Conservation (phyloP, 2,113 vertebrate species). For the Dermatemys mawii region DNA sequence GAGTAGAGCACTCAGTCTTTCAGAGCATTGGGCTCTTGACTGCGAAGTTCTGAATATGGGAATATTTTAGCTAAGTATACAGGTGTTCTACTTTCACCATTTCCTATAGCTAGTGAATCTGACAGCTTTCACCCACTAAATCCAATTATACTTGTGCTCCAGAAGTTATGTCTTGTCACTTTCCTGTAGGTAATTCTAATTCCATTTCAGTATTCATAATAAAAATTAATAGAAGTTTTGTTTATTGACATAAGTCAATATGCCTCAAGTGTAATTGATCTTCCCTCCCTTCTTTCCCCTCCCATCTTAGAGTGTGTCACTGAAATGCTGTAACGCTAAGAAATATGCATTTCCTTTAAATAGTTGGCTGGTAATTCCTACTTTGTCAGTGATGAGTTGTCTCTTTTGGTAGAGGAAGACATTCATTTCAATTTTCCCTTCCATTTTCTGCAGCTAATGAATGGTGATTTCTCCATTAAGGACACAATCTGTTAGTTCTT, state of each 20-base stretch:
- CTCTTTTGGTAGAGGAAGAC: background rate
- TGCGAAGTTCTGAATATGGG: background rate
- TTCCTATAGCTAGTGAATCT: background rate
- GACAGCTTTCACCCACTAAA: background rate
- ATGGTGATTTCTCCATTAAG: background rate
- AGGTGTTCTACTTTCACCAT: background rate
- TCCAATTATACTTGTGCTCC: background rate
- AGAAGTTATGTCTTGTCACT: background rate
- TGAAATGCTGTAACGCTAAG: background rate
- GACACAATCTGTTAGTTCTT: background rate
- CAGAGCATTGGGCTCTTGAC: background rate
- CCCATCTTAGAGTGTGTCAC: background rate
- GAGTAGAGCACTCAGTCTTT: background rate
- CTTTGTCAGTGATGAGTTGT: background rate
- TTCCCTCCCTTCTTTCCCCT: background rate
- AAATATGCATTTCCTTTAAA: background rate
- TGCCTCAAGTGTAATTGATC: background rate
- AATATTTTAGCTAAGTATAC: background rate
- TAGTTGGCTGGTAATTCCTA: background rate
- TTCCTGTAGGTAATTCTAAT: background rate
- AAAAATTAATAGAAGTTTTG: background rate
- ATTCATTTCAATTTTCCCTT: background rate
- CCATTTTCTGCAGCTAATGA: background rate
- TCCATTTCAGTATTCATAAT: background rate
- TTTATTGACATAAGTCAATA: background rate